Percentiles rank a stretch among this genome's conserved stretches.
These are phyloP conservation scores for Anisognathus igniventris DNA, from an alignment of 2,797 vertebrate species.

Conservation along the genomic window DNA sequence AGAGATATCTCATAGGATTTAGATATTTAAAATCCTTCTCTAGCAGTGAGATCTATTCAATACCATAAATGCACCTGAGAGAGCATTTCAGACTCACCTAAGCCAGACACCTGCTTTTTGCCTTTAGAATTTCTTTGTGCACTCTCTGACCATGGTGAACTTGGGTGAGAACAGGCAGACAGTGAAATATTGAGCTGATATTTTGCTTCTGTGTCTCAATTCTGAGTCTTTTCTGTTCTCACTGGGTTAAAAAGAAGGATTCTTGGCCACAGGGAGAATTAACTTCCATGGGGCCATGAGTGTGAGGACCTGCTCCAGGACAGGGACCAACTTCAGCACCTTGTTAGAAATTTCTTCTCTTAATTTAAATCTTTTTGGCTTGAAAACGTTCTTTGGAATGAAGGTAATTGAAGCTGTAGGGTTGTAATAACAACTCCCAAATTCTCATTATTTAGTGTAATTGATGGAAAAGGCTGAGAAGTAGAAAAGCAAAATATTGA, in stretches of 20 bases:
- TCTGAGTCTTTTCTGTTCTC: background rate
- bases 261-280: background rate
- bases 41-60: too few species aligned
- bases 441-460: constrained; percentile 24
- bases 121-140: background rate
- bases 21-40: background rate
- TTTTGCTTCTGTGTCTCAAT: background rate
- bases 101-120: background rate
- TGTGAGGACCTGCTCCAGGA: background rate
- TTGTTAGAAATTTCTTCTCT: background rate
- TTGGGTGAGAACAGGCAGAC: background rate
- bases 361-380: background rate
- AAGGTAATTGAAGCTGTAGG: background rate
- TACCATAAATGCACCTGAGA: background rate
- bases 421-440: background rate
- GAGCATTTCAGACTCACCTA: background rate
- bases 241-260: background rate
- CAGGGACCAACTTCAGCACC: background rate
- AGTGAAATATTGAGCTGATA: background rate
- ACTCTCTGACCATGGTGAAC: background rate
- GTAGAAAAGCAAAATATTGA: constrained; percentile 23
- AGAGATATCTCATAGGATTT: background rate
- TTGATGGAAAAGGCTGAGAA: background rate
- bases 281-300: background rate
- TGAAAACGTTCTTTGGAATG: background rate